Base-by-base conservation (phyloP, 1,140 invertebrate species). In the Cyclargus thomasi region DNA sequence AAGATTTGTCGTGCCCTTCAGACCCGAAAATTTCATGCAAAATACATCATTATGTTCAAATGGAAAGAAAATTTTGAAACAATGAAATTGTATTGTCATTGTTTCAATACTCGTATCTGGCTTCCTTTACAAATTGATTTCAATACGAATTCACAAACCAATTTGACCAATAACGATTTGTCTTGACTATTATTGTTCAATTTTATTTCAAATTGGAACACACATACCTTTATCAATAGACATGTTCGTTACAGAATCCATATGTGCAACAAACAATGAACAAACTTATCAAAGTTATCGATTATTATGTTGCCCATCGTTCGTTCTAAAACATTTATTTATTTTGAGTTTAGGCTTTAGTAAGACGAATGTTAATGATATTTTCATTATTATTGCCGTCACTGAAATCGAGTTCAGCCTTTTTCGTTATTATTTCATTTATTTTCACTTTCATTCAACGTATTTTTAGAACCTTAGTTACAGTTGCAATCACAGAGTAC, bases 51-150 rank as follows among this genome's bases (percentile, higher is more conserved):
- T 59, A 59, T 59, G 21, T 59, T 59, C 55, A 59, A 59, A 59
- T 59, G 10, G 17, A 20, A 11, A 18, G n/a, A 59, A 20, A 21
- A 20, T 21, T 20, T 10, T 10, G 55, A 59, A 59, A 59, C 55
- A 59, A 59, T 59, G 55, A 59, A 18, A 21, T 59, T 20, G 55
- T 59, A 59, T 59, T 59, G 55, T 20, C 18, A 21, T 59, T 59
- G 55, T 59, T 59, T 59, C 55, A 59, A 59, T 21, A 18, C 18
- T 59, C n/a, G 18, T 53, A 59, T 59, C 55, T 59, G 55, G 55
- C 55, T 59, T 59, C 55, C 55, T 59, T 59, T 59, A 59, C 18
- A 59, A 59, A 59, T 59, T 21, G 55, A 59, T 59, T 59, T 59
- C 55, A 59, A 59, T 59, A 59, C 17, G 18, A 59, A 59, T 59